Evolutionary conservation across 2,797 vertebrate genomes (phyloP), one percentile per base, ranked within the genome.

Genomic region (Luscinia megarhynchos): DNA sequence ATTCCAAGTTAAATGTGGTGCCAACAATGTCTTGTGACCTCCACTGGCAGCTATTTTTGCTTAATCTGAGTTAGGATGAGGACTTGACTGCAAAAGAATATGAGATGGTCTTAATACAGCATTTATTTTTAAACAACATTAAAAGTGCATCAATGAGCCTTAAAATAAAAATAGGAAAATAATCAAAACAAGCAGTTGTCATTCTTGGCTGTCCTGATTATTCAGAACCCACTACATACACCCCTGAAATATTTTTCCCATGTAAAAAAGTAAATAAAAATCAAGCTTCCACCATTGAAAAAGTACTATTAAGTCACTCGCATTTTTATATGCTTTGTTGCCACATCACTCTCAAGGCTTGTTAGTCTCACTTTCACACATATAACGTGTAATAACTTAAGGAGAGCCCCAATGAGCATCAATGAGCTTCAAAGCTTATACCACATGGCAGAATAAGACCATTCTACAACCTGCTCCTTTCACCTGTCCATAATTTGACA

Each of bases 1-100:
- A 93, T 11, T 91, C 58, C 27, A 78, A 86, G 46, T 64, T 81
- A 94, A 91, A 88, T 32, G 32, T 53, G n/a, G 34, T 85, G 82
- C 70, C 76, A 77, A 89, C 32, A 73, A 67, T 57, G 76, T 89
- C 73, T 82, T 66, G 24, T 77, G 51, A 94, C 54, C 80, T 93
- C 48, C 54, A 51, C 36, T 32, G 80, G 22, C 43, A 88, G 79
- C 38, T 85, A 61, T 89, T 92, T 92, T 91, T 85, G 66, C 32
- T 74, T 79, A 63, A 53, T 36, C 67, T 76, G 43, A 80, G 50
- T 64, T 61, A 93, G 30, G 48, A 90, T 51, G 40, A 93, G 34
- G 21, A 75, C 41, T 73, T 66, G 36, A 79, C 78, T 55, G 22
- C 43, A 81, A 20, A 34, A n/a, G 57, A 72, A 21, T 14, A 74